Conservation (phyloP, 2,113 vertebrate species). For the Limnothrissa miodon region DNA sequence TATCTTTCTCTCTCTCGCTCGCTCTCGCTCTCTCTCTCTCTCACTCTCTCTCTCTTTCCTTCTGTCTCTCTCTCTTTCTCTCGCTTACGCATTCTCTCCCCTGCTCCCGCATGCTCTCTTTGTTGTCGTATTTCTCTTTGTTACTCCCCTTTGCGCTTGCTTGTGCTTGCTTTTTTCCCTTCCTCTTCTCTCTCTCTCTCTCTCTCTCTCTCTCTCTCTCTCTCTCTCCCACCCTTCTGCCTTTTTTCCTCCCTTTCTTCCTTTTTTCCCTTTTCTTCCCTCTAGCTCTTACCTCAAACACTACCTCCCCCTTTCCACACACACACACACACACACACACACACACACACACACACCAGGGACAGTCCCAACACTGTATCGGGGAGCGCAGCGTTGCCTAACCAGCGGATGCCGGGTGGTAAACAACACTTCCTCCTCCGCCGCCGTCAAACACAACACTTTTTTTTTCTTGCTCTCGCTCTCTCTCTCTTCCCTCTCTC, state of each 20-base stretch:
- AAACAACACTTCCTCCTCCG: constrained; percentile 46
- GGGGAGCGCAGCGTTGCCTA: constrained; percentile 34
- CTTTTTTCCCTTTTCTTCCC: neutral
- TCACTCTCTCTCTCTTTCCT: too few relatives aligned
- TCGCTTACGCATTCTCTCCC: too few relatives aligned
- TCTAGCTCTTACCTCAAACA: neutral
- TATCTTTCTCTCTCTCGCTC: too few relatives aligned
- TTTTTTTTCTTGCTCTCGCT: neutral
- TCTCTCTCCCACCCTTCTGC: too few relatives aligned
- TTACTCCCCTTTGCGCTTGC: constrained; percentile 1
- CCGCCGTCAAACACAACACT: constrained; percentile 38
- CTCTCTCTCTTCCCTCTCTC: neutral
- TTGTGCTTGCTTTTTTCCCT: neutral
- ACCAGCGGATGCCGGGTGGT: constrained; percentile 46
- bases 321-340: neutral
- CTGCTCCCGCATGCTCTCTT: neutral
- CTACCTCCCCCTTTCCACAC: too few relatives aligned
- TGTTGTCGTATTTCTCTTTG: neutral
- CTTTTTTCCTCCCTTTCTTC: neutral
- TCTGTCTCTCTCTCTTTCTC: too few relatives aligned
- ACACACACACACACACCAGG: constrained; percentile 17
- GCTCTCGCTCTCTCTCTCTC: too few relatives aligned
- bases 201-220: too few relatives aligned
- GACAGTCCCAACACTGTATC: constrained; percentile 43
- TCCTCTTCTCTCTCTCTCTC: neutral